Base-by-base conservation (phyloP, 1,140 invertebrate species). In the Dreissena polymorpha region DNA sequence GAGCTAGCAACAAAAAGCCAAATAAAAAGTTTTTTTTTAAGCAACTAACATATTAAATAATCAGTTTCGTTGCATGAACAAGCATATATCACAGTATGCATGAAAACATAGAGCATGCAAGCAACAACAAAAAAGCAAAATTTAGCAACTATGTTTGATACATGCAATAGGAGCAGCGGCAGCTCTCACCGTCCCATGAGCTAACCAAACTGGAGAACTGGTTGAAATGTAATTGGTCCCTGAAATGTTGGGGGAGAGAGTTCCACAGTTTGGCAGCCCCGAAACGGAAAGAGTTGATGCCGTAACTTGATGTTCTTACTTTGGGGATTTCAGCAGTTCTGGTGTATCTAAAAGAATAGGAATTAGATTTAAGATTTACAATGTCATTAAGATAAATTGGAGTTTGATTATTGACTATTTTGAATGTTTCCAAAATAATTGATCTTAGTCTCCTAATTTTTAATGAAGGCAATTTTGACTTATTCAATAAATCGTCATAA, bases 221-320 rank as follows among this genome's bases (percentile, higher is more conserved):
- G 27, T 70, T 21, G 21, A 49, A 70, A 21, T 39, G 14, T 10
- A 39, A 14, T 18, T 70, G 10, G 14, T 16, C 13, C 21, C 74
- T 64, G 50, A 49, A 29, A 49, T 65, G 74, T 12, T 76, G 18
- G 23, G 55, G 74, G 10, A 76, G 57, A 39, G 21, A 64, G n/a
- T 76, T 76, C 57, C 74, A 64, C 13, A 76, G 57, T 49, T 63
- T 76, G 23, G 74, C 23, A 14, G 74, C 74, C 23, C 18, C 23
- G 60, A 63, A 63, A 23, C 14, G n/a, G 18, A 76, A 64, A 65
- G 74, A 76, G 25, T 76, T 57, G 63, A 18, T 69, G 21, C 76
- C 76, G 69, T 78, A 69, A 21, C 64, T 78, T 12, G 76, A 69
- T 29, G 76, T 78, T 78, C 64, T 69, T 57, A 55, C 39, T 53